Evolutionary conservation across 2,113 vertebrate species (phyloP), one percentile per base, ranked within the genome.

Genomic region (Pyxicephalus adspersus): DNA sequence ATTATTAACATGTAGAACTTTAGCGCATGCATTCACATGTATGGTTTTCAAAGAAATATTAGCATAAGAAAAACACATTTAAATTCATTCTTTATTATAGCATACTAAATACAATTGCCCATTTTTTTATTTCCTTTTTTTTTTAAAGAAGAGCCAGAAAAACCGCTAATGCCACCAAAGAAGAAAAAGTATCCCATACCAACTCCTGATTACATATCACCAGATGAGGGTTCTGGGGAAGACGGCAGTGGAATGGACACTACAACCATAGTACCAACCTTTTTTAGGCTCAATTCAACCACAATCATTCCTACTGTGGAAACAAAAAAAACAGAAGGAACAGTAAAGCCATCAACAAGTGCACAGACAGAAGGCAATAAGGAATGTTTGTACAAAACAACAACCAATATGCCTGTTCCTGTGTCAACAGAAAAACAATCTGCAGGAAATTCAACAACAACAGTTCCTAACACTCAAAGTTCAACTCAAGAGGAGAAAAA

Each of bases 201-300:
- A 38, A 81, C 79, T 23, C 68, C 79, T 74, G 60, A 16, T 64
- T 71, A 61, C 11, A 74, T 51, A 8, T 31, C 25, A 66, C 23
- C 5, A 31, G 51, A 58, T 66, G 80, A 66, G 58, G 71, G 80
- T 22, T 82, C 80, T 66, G 80, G 80, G 75, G 80, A 81, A 26
- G 71, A 75, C 28, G 80, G 80, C 15, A 82, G 80, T 75, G 80
- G 80, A 66, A 82, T 66, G 70, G 71, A 75, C n/a, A 58, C 66
- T 82, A 82, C 80, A 65, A 55, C 68, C 2, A 51, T 29, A 8
- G 4, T 58, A 22, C 0, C 51, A 58, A 68, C 29, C 25, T 64
- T 68, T 55, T 13, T 66, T 0, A 34, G 4, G 5, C 26, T 25
- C 15, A 6, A 55, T 7, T 38, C 80, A 50, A 75, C 70, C 9